Percentiles rank a stretch among this genome's conserved stretches.
phyloP scores from a whole-genome alignment of 2,797 vertebrate genomes.

The Tokudaia tokunoshimensis region DNA sequence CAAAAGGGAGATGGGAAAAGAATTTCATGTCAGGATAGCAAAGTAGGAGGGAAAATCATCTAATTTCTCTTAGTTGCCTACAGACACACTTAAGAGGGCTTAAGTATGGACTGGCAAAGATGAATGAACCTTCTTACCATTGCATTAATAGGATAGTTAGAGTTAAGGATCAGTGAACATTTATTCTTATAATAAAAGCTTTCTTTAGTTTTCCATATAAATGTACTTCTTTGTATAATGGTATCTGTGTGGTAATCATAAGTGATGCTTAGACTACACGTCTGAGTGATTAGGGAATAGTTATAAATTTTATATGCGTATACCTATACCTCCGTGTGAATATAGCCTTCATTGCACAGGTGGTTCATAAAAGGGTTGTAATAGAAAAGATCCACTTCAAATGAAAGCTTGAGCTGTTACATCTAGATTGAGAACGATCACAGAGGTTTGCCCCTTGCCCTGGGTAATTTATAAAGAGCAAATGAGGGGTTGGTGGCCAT shows the following conservation, averaged over 20 bases:
- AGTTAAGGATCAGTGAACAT: slow-evolving; percentile 85
- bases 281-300: slow-evolving; percentile 85
- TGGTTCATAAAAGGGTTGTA: slow-evolving; percentile 84
- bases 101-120: slow-evolving; percentile 83
- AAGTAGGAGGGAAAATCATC: slow-evolving; percentile 62
- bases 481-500: slow-evolving; percentile 81
- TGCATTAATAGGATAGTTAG: slow-evolving; percentile 80
- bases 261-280: slow-evolving; percentile 84
- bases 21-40: slow-evolving; percentile 60
- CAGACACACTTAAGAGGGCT: slow-evolving; percentile 75
- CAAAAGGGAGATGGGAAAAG: neutral
- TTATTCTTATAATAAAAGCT: slow-evolving; percentile 83
- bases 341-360: slow-evolving; percentile 77
- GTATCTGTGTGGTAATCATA: slow-evolving; percentile 83
- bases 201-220: slow-evolving; percentile 85
- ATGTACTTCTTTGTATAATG: slow-evolving; percentile 83
- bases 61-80: slow-evolving; percentile 74
- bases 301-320: slow-evolving; percentile 85
- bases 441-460: slow-evolving; percentile 84
- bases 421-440: slow-evolving; percentile 81
- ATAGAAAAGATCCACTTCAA: slow-evolving; percentile 82
- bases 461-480: slow-evolving; percentile 85
- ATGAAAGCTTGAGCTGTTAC: slow-evolving; percentile 81
- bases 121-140: slow-evolving; percentile 79
- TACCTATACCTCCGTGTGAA: slow-evolving; percentile 73